Evolutionary conservation across 1,140 invertebrate species (phyloP), one percentile per base, ranked within the genome.

Genomic region (Bactericera cockerelli): DNA sequence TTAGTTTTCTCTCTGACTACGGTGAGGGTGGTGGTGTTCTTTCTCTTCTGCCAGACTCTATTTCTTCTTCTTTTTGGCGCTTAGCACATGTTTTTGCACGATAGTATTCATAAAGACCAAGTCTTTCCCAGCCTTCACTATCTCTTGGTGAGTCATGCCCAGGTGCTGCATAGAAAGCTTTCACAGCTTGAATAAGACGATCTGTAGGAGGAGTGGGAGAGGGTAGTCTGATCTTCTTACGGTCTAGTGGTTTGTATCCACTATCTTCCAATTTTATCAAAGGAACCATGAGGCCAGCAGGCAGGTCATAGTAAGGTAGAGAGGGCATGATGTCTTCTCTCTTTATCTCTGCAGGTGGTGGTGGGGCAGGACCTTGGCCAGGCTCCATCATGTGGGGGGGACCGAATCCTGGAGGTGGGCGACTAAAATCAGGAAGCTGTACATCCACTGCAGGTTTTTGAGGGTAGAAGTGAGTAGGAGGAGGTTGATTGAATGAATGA

Each of bases 71-170:
- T 72, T 93, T 94, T 64, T 86, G 80, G 69, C 91, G 92, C 61
- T 84, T 81, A 0, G 92, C 90, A 53, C 81, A 77, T 73, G 92
- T 90, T 74, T 98, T 98, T 0, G 92, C 89, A 75, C 92, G 93
- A 72, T 92, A 98, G 74, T 95, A 98, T 75, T 98, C 94, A 72
- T 96, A 97, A 21, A 98, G 75, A 60, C 91, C 93, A 66, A 97
- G 75, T 72, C 95, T 93, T 70, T 98, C 94, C 94, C 94, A 98
- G 38, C 95, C 94, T 70, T 98, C 93, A 74, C 89, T n/a, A 72
- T 98, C 93, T 67, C 93, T 75, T 0, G 93, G 93, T 60, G 89
- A 79, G 65, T 97, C 93, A 69, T 97, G 93, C 62, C 87, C 87
- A 11, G 93, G 92, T 26, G 86, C 81, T 10, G 87, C 83, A 71